Evolutionary conservation across 2,113 vertebrate genomes (phyloP), one percentile per base, ranked within the genome.

Genomic region (Cyprinodon brontotheroides): DNA sequence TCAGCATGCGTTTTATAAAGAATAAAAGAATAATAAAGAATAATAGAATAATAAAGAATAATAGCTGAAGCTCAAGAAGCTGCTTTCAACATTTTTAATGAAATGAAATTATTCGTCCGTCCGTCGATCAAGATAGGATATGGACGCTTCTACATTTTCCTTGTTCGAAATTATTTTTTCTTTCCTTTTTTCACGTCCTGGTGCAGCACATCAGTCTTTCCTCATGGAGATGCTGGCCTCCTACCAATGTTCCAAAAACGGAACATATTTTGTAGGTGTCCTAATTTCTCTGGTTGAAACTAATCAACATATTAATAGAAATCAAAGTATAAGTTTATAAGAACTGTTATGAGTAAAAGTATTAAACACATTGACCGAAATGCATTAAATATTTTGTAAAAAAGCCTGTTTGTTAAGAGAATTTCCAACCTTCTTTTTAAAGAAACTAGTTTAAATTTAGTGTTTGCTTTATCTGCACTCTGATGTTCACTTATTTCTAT

Each of bases 1-100:
- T 50, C 39, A 68, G 22, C 20, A 68, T 73, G 48, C 45, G 65
- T 17, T 4, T 22, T 45, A 77, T 41, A n/a, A n/a, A n/a, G 13
- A 62, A 72, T 29, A 29, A 4, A 2, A 38, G 17, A n/a, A 61
- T 15, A 29, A 29, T 29, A 29, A 29, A 29, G 13, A 62, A 72
- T 29, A 29, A 4, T 3, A 38, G 17, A n/a, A 61, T 15, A 29
- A 29, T 29, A 29, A 29, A 29, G 29, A 29, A 66, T 22, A 72
- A 53, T 61, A 57, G 5, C 11, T 43, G 40, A 3, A 57, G 60
- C 60, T n/a, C 60, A 37, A 2, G 10, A 61, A 36, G 22, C 2
- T 14, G 60, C 11, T 61, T 61, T 61, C 48, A 50, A 50, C 48
- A 50, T 29, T 29, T 29, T 29, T 29, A 29, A 29, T 29, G 29